Evolutionary conservation across 64 coral and sea anemone species (phyloP).

Genomic region (Dendronephthya gigantea): DNA sequence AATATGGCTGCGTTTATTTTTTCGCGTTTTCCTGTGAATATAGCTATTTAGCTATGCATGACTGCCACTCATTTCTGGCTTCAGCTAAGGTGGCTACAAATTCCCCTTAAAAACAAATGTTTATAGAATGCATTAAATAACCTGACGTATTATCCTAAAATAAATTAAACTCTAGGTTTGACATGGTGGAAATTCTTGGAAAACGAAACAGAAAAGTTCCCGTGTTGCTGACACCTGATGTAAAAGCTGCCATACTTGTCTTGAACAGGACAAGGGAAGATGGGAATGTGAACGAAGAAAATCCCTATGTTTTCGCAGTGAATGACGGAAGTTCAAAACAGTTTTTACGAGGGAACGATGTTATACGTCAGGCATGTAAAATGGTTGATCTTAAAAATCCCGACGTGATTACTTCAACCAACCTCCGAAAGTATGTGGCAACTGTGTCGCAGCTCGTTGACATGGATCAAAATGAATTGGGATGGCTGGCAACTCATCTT

Average conservation of each 20-base stretch:
- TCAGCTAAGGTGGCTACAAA: too few relatives aligned
- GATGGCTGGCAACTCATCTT: conserved; percentile 8
- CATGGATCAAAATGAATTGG: background rate
- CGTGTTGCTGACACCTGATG: background rate
- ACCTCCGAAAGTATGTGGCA: conserved; percentile 5
- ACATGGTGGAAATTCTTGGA: conserved; percentile 30
- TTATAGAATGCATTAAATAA: too few relatives aligned
- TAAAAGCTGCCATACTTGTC: background rate
- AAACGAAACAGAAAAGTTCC: conserved; percentile 24
- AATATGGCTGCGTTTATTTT: too few relatives aligned
- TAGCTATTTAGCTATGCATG: too few relatives aligned
- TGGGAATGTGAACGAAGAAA: conserved; percentile 1
- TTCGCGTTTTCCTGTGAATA: too few relatives aligned
- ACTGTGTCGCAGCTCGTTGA: conserved; percentile 16
- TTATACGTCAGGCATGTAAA: background rate
- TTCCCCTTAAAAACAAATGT: too few relatives aligned
- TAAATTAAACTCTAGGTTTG: background rate
- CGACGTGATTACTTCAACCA: background rate
- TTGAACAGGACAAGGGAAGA: background rate
- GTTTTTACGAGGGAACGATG: background rate
- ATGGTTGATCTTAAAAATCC: background rate
- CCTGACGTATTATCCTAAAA: too few relatives aligned
- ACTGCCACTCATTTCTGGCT: too few relatives aligned
- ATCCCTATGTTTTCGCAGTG: conserved; percentile 26
- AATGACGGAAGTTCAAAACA: background rate